Conservation (phyloP, 2,113 vertebrate species). For the Phrynocephalus versicolor region DNA sequence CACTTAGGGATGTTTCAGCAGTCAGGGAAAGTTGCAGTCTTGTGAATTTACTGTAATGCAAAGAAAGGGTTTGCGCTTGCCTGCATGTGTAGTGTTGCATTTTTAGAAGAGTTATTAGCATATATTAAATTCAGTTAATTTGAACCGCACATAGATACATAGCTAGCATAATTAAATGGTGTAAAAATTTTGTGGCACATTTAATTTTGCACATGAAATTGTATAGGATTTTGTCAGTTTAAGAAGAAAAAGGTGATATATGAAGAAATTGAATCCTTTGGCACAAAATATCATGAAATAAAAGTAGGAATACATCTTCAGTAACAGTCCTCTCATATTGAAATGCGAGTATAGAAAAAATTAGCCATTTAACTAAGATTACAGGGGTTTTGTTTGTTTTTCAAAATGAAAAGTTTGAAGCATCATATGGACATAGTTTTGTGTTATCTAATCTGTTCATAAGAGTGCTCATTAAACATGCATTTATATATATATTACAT, state of each 20-base stretch:
- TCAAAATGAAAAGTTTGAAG: constrained; percentile 39
- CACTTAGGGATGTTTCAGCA: constrained; percentile 11
- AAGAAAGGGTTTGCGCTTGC: constrained; percentile 72
- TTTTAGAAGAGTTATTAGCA: constrained; percentile 46
- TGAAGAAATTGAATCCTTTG: constrained; percentile 16
- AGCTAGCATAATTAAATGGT: constrained; percentile 46
- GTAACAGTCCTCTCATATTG: constrained; percentile 48
- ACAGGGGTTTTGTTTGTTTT: neutral
- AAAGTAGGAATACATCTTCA: constrained; percentile 51
- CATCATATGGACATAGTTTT: constrained; percentile 33
- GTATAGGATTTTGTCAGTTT: constrained; percentile 34
- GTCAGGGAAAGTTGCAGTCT: constrained; percentile 25
- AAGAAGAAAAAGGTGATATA: constrained; percentile 8
- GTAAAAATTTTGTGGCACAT: constrained; percentile 24
- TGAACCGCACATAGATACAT: constrained; percentile 55
- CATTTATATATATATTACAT: constrained; percentile 39
- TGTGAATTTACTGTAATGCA: constrained; percentile 57
- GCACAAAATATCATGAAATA: constrained; percentile 47
- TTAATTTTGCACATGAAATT: constrained; percentile 59
- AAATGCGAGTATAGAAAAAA: constrained; percentile 31
- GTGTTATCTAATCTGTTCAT: constrained; percentile 36
- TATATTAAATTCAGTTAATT: constrained; percentile 47
- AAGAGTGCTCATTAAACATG: constrained; percentile 10
- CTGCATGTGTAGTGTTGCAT: constrained; percentile 66
- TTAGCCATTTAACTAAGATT: constrained; percentile 34